A percentile compares a stretch with the other conserved stretches of the same genome.
phyloP scores from a whole-genome alignment of 2,797 vertebrate species.

The Sarcoramphus papa region DNA sequence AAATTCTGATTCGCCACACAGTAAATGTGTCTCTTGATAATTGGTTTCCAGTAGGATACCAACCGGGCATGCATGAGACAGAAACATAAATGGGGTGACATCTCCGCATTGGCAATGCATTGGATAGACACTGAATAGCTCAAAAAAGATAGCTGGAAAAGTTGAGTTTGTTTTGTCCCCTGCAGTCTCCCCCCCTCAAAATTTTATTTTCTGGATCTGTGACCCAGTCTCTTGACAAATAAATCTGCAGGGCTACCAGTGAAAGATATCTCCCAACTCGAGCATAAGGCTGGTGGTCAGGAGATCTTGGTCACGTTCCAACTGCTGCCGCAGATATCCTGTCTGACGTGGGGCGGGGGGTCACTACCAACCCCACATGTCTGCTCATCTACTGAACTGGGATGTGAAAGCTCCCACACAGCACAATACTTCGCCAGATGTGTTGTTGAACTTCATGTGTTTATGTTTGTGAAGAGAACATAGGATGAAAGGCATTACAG shows the following conservation, averaged over 20 bases:
- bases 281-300: background rate
- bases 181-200: background rate
- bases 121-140: background rate
- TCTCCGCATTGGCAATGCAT: background rate
- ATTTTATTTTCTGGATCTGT: background rate
- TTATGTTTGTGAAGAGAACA: slow-evolving; percentile 39
- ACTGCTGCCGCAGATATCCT: background rate
- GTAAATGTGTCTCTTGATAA: slow-evolving; percentile 29
- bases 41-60: background rate
- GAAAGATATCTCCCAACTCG: background rate
- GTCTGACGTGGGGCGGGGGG: fast-evolving
- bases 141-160: background rate
- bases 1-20: slow-evolving; percentile 39
- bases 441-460: slow-evolving; percentile 38
- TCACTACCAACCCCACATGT: background rate
- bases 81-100: background rate
- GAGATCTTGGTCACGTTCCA: background rate
- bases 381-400: background rate
- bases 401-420: slow-evolving; percentile 13
- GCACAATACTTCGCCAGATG: background rate
- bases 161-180: background rate
- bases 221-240: background rate
- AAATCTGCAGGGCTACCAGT: background rate
- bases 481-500: slow-evolving; percentile 44
- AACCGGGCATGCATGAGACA: background rate